phyloP scores from a whole-genome alignment of 2,888 invertebrate genomes.

The Proisotoma minuta region DNA sequence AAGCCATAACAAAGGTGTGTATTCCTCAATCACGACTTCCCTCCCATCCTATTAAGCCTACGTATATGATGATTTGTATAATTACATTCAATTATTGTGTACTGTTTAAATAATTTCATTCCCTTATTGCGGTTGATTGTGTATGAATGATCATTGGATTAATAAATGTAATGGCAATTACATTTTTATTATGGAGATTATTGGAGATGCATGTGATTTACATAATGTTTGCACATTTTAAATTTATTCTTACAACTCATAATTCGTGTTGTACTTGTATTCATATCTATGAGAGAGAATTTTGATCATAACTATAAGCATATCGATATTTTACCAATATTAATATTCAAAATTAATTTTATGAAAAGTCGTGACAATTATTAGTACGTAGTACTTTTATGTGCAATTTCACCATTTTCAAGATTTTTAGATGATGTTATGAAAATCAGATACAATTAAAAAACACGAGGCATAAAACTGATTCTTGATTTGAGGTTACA shows the following conservation, averaged over 20 bases:
- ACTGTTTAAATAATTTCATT: background rate
- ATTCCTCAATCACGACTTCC: slow-evolving; percentile 4
- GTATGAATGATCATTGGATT: too few species aligned
- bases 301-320: too few species aligned
- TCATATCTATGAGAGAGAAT: too few species aligned
- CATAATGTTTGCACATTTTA: too few species aligned
- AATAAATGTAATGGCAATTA: too few species aligned
- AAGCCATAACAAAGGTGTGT: background rate
- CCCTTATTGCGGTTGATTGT: too few species aligned
- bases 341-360: background rate
- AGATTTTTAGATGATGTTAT: background rate
- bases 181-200: too few species aligned
- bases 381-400: slow-evolving; percentile 9
- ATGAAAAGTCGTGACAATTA: slow-evolving; percentile 13
- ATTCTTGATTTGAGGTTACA: background rate
- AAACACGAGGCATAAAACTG: background rate
- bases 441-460: background rate
- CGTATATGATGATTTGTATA: slow-evolving; percentile 1
- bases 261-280: too few species aligned
- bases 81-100: background rate
- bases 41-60: background rate
- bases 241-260: too few species aligned
- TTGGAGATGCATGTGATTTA: too few species aligned
- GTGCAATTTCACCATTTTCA: background rate
- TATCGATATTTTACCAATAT: background rate